A percentile compares a stretch with the other conserved stretches of the same genome.
These are phyloP conservation scores for Metridium senile DNA, from an alignment of 92 coral and sea anemone species.

Conservation along the genomic window DNA sequence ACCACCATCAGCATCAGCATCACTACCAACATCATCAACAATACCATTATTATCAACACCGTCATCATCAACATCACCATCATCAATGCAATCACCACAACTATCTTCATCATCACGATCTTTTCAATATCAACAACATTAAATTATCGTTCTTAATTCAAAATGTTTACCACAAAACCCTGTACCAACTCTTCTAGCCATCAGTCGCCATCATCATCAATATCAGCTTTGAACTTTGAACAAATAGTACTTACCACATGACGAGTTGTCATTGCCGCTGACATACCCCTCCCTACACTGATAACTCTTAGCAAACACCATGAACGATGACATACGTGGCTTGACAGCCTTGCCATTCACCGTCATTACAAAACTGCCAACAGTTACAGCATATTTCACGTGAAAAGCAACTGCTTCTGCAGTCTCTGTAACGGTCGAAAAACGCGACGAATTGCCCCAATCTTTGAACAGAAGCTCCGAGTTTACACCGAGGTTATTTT, in stretches of 20 bases:
- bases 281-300: slow-evolving; percentile 18
- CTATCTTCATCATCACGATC: no score
- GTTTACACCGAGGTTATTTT: neutral
- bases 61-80: no score
- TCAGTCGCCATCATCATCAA: neutral
- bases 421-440: slow-evolving; percentile 26
- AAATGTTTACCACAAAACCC: neutral
- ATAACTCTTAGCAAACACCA: neutral
- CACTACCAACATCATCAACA: no score
- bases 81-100: no score
- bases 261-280: slow-evolving; percentile 15
- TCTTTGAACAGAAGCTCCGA: slow-evolving; percentile 34
- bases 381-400: slow-evolving; percentile 46
- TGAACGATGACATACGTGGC: slow-evolving; percentile 19
- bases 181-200: neutral
- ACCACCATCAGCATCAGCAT: no score
- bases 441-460: slow-evolving; percentile 21
- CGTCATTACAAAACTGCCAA: slow-evolving; percentile 33
- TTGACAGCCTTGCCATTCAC: slow-evolving; percentile 12
- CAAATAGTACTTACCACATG: slow-evolving; percentile 33
- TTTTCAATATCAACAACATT: no score
- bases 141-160: no score
- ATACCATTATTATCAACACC: no score
- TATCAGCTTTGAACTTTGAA: neutral
- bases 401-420: slow-evolving; percentile 63